Base-by-base conservation (phyloP, 2,888 invertebrate species). In the Drosophila longiperda region DNA sequence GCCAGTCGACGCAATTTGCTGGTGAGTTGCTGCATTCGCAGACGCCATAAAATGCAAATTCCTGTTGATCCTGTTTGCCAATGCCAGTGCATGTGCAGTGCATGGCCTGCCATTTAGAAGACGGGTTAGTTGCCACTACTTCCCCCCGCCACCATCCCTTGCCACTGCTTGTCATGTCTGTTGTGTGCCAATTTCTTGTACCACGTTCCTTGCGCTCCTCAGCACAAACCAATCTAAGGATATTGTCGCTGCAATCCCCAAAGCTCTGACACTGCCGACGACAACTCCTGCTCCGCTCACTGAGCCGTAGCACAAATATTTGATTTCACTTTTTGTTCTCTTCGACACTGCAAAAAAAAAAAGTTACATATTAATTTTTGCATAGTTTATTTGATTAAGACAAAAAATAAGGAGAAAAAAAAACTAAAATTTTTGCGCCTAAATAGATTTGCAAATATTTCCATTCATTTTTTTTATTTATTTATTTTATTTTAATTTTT, bases 11-110 rank as follows among this genome's bases (percentile, higher is more conserved):
- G 55, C 38, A 57, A 50, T 61, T 58, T 61, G 50, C 55, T 52
- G 57, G 40, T 45, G 57, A 54, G 36, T 65, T 62, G 78, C 69
- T 72, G 82, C 88, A 82, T 85, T 88, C 72, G 67, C 80, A 86
- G 87, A 86, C 90, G 75, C 90, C 82, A 86, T 87, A 89, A 90
- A 88, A 87, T 87, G 87, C 90, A 90, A 87, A 87, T 87, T 87
- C 87, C 82, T 86, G 89, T 80, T 88, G 90, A 87, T 87, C 87
- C 89, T 80, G 87, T 86, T 89, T 73, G 76, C 79, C 89, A 76
- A 81, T 87, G 90, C 87, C 79, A 86, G 57, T 73, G 90, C 90
- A 89, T 87, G 87, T 84, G 72, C 89, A 61, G 85, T 81, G 72
- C 89, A 61, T 69, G 78, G 58, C 64, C 74, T 82, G 87, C 75